Base-by-base conservation (phyloP, 2,797 vertebrate species). In the Fundulus diaphanus region DNA sequence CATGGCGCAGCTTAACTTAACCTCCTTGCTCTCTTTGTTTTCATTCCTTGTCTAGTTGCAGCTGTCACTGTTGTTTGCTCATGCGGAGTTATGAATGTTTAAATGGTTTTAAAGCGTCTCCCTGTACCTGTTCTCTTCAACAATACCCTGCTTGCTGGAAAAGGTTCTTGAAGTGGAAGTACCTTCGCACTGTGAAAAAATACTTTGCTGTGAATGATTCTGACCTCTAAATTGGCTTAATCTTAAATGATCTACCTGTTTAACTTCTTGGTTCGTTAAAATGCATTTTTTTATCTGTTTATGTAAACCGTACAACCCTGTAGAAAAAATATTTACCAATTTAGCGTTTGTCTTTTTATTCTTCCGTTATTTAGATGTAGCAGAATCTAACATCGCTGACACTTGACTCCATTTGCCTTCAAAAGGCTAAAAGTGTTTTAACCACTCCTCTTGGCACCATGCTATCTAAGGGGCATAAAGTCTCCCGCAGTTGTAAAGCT, bases 391-490 rank as follows among this genome's bases (percentile, higher is more conserved):
- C 0, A 29, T 72, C 67, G 48, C 77, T 7, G 65, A 82, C 68
- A 63, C 79, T 68, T 52, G 29, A 74, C 76, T 84, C 81, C 74
- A 87, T 89, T 88, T 89, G 77, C 80, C 74, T 81, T n/a, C 75
- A 77, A 54, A 49, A 12, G n/a, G 79, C 81, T 88, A 80, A 82
- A 80, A 73, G 79, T 79, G 80, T 73, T 90, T 91, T 87, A 90
- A 87, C 77, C 29, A 33, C 81, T 86, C 77, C 74, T 83, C 79
- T 87, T 78, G 83, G 78, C 70, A 46, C 75, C 72, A 77, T 73
- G 73, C 77, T 81, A 72, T 88, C 73, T 78, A 78, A 82, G 70
- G 76, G 74, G 72, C 81, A 73, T 86, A 76, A 61, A 73, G 82
- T 85, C 84, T 80, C 79, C 40, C 72, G 82, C 84, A 83, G 88